phyloP scores from a whole-genome alignment of 2,113 vertebrate species.

The Balaenoptera acutorostrata region DNA sequence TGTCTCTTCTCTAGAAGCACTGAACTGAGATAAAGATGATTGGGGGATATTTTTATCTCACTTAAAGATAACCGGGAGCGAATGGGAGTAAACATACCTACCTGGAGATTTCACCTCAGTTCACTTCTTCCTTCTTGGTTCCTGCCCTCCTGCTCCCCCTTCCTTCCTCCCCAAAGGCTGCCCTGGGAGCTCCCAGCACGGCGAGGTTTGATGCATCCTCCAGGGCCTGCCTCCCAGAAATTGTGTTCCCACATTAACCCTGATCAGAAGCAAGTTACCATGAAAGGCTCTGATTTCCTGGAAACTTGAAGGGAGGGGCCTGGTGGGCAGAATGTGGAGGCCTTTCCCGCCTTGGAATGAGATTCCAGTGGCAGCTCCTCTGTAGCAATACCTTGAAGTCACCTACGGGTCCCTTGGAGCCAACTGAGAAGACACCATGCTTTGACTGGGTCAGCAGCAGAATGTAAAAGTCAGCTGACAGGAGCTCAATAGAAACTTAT shows the following conservation, averaged over 20 bases:
- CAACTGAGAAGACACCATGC: background rate
- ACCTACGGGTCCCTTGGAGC: background rate
- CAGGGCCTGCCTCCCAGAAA: background rate
- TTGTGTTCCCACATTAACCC: background rate
- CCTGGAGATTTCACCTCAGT: background rate
- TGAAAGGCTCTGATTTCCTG: background rate
- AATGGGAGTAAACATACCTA: background rate
- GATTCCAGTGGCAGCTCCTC: background rate
- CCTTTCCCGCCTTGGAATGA: background rate
- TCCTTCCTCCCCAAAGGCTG: background rate
- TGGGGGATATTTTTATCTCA: conserved; percentile 24
- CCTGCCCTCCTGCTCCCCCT: background rate
- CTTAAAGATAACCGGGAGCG: background rate
- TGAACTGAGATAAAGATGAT: conserved; percentile 42
- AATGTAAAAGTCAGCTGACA: conserved; percentile 25
- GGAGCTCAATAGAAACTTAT: conserved; percentile 15
- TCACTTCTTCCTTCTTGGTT: background rate
- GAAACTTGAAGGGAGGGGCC: background rate
- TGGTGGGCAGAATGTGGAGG: background rate
- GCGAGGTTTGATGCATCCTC: too few species aligned
- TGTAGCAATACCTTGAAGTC: background rate
- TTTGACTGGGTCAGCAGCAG: background rate
- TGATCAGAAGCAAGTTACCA: background rate
- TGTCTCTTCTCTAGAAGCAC: conserved; percentile 2
- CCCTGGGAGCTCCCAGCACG: background rate